phyloP scores from a whole-genome alignment of 2,888 invertebrate genomes.

The Stenchaetothrips biformis region DNA sequence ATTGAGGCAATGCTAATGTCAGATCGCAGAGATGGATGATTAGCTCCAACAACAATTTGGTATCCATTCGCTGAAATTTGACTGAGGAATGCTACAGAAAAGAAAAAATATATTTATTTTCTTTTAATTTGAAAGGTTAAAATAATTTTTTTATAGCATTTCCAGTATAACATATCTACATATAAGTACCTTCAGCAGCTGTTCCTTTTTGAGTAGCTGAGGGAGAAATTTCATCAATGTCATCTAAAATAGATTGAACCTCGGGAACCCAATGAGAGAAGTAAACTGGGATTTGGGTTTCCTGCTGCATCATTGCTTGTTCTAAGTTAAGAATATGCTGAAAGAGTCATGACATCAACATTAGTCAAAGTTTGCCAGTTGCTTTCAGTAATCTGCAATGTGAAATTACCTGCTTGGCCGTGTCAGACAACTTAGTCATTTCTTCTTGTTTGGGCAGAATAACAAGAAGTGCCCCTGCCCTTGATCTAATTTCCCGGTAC shows the following conservation, averaged over 20 bases:
- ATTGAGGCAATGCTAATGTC: slow-evolving; percentile 83
- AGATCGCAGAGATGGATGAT: slow-evolving; percentile 62
- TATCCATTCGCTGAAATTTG: slow-evolving; percentile 92
- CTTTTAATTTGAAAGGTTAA: too few relatives aligned
- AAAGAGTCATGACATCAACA: slow-evolving; percentile 26
- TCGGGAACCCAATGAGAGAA: slow-evolving; percentile 73
- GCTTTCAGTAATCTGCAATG: background rate
- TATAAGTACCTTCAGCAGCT: slow-evolving; percentile 59
- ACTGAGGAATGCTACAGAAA: slow-evolving; percentile 63
- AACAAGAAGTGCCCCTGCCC: slow-evolving; percentile 81
- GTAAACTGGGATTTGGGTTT: slow-evolving; percentile 80
- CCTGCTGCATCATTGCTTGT: slow-evolving; percentile 68
- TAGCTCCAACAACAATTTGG: slow-evolving; percentile 79
- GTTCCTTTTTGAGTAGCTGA: slow-evolving; percentile 68
- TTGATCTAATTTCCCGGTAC: slow-evolving; percentile 67
- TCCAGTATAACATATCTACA: background rate
- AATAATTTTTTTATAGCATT: too few relatives aligned
- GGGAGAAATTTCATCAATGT: slow-evolving; percentile 64
- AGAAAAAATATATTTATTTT: slow-evolving; percentile 20
- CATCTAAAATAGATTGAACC: slow-evolving; percentile 67
- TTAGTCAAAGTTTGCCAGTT: slow-evolving; percentile 24
- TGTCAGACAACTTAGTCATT: slow-evolving; percentile 56
- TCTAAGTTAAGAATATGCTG: slow-evolving; percentile 74
- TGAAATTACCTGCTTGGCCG: slow-evolving; percentile 62
- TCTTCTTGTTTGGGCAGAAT: slow-evolving; percentile 65